phyloP scores from a whole-genome alignment of 2,888 invertebrate species.

The Crepidodera aurea region DNA sequence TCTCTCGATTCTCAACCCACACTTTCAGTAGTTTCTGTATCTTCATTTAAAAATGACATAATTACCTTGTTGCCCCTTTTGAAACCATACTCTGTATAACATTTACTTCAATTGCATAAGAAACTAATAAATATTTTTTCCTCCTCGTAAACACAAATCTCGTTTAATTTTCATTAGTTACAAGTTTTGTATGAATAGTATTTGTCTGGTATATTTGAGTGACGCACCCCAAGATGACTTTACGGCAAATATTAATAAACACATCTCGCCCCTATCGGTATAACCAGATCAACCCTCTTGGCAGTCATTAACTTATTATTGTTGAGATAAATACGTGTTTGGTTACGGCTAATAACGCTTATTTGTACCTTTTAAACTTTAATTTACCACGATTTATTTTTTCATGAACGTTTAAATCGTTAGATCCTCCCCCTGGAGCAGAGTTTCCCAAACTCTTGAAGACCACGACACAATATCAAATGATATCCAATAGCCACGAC shows the following conservation, averaged over 20 bases:
- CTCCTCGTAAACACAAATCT: too few relatives aligned
- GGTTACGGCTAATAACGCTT: constrained; percentile 41
- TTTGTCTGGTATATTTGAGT: constrained; percentile 28
- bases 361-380: constrained; percentile 26
- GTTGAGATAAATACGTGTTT: constrained; percentile 37
- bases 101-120: too few relatives aligned
- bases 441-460: too few relatives aligned
- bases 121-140: too few relatives aligned
- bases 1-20: too few relatives aligned
- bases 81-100: too few relatives aligned
- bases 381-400: constrained; percentile 34
- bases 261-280: constrained; percentile 41
- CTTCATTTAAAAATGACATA: too few relatives aligned
- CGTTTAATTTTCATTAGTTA: not conserved
- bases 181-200: not conserved
- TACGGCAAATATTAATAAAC: constrained; percentile 38
- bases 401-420: not conserved
- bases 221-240: constrained; percentile 44
- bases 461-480: too few relatives aligned
- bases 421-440: not conserved
- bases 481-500: too few relatives aligned
- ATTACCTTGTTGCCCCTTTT: too few relatives aligned
- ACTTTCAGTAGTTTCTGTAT: too few relatives aligned
- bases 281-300: constrained; percentile 36
- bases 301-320: constrained; percentile 43